phyloP scores from a whole-genome alignment of 2,888 invertebrate species.

The Therioaphis trifolii region DNA sequence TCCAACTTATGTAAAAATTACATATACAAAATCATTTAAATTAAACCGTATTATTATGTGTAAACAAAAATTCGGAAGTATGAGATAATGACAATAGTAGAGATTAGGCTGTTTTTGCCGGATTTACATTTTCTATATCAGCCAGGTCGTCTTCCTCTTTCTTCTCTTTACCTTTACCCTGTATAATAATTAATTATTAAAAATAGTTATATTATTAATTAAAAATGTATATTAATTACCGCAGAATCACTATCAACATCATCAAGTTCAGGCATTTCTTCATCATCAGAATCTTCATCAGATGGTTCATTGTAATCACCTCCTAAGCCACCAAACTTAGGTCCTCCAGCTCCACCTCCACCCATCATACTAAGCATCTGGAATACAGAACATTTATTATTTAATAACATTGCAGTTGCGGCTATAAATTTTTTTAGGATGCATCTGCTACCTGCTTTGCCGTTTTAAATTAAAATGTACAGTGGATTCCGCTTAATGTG shows the following conservation, averaged over 20 bases:
- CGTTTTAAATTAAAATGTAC: too few relatives aligned
- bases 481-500: too few relatives aligned
- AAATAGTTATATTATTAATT: neutral
- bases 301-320: conserved; percentile 75
- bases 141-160: conserved; percentile 38
- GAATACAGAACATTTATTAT: neutral
- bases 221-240: conserved; percentile 30
- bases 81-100: conserved; percentile 58
- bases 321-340: conserved; percentile 67
- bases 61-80: conserved; percentile 62
- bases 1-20: conserved; percentile 54
- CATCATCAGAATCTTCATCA: conserved; percentile 82
- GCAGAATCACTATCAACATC: conserved; percentile 45
- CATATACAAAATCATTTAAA: conserved; percentile 58
- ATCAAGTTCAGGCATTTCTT: conserved; percentile 81
- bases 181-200: conserved; percentile 11
- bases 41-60: conserved; percentile 60
- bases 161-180: conserved; percentile 51
- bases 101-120: conserved; percentile 33
- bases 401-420: too few relatives aligned
- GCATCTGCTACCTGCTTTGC: too few relatives aligned
- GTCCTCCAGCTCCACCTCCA: neutral
- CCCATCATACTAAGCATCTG: conserved; percentile 59
- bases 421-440: too few relatives aligned
- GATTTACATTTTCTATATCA: conserved; percentile 38